A percentile compares a stretch with the other conserved stretches of the same genome.
These are phyloP conservation scores for Oncopeltus fasciatus DNA, from an alignment of 1,140 invertebrate genomes.

Conservation along the genomic window DNA sequence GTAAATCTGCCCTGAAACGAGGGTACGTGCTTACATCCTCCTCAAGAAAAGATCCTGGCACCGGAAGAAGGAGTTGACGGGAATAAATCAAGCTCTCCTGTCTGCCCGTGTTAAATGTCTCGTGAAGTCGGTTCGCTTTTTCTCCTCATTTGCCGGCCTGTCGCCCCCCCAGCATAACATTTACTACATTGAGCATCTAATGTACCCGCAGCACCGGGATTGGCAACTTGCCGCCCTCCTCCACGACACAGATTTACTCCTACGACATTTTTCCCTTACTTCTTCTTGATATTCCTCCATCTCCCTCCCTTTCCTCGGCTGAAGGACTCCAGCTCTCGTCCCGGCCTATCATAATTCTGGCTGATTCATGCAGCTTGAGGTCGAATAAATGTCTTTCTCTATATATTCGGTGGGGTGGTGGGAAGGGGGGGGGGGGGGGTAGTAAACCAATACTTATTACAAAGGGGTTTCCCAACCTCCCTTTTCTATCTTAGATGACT, in stretches of 20 bases:
- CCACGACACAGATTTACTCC: too few relatives aligned
- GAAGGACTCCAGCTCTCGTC: background rate
- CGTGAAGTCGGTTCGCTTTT: constrained; percentile 10
- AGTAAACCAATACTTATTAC: too few relatives aligned
- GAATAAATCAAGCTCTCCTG: background rate
- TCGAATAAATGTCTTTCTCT: too few relatives aligned
- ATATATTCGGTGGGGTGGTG: too few relatives aligned
- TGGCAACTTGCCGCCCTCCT: background rate
- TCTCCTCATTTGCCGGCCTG: constrained; percentile 11
- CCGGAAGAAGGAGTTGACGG: too few relatives aligned
- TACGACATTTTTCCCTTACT: background rate
- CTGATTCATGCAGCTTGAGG: background rate
- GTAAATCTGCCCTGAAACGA: too few relatives aligned
- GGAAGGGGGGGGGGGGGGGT: too few relatives aligned
- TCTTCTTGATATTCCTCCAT: background rate
- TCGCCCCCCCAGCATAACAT: background rate
- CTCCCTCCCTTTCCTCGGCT: background rate
- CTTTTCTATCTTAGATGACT: too few relatives aligned
- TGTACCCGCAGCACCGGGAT: constrained; percentile 8
- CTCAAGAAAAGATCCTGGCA: too few relatives aligned
- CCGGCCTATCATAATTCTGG: background rate
- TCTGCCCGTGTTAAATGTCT: constrained; percentile 11
- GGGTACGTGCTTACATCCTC: too few relatives aligned
- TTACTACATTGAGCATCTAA: constrained; percentile 15
- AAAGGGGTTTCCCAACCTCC: too few relatives aligned